Evolutionary conservation across 37 sponge, comb jelly and placozoan species (phyloP), one percentile per base, ranked within the genome.

Genomic region (Diacarnus erythraeanus): DNA sequence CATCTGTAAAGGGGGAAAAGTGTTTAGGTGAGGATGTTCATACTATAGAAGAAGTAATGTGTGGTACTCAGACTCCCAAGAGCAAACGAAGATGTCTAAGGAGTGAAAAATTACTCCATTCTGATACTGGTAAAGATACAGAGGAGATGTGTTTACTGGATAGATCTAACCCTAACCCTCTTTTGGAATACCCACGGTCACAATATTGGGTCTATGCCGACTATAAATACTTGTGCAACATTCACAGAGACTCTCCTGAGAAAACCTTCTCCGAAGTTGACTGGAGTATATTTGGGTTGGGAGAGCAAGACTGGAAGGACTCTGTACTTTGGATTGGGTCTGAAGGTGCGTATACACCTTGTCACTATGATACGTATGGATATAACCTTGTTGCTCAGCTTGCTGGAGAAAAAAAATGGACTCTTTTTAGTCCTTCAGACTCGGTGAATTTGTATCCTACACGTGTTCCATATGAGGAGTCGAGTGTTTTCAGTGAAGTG

Each of bases 301-400:
- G 77, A n/a, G 90, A 77, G 27, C 64, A 86, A 33, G 76, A 61
- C 41, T 86, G 89, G 17, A 37, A 43, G 33, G 74, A 94, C 18
- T 86, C 91, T 8, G 88, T 89, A 1, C 66, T 97, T 42, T 97
- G 98, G 98, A 68, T 89, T 8, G 98, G 98, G n/a, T 80, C 89
- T 31, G 83, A 90, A 43, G 93, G 88, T 6, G 88, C 95, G 8
- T 88, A 70, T 80, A 97, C 98, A 8, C 98, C 98, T n/a, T 95
- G 95, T 76, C 98, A 97, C 38, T 92, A 88, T 40, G 98, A 97
- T 78, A 92, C 94, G 0, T 97, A 97, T 72, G 98, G 98, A 1
- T 93, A 79, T 42, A 97, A 97, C 65, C 65, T 97, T 25, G 95
- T 95, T 1, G 93, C 93, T 23, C 98, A 95, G 88, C 36, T 97